Conservation (phyloP, 2,113 vertebrate species). For the Gila orcuttii region DNA sequence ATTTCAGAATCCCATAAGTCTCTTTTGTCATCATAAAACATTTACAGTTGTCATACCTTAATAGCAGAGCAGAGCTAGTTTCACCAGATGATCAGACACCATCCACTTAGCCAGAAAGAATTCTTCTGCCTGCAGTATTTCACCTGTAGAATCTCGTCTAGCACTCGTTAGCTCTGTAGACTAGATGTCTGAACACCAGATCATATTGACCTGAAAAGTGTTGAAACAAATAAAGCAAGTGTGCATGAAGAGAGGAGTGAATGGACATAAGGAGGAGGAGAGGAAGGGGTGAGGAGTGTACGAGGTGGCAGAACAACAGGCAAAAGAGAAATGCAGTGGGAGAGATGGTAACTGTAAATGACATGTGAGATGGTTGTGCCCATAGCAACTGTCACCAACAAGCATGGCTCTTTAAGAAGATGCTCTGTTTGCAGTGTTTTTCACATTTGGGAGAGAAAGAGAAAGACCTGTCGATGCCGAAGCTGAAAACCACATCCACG, state of each 20-base stretch:
- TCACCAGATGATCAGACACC: constrained; percentile 22
- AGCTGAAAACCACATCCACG: not conserved
- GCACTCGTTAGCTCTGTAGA: not conserved
- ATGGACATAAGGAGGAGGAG: constrained; percentile 2
- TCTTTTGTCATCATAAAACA: not conserved
- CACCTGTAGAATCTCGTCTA: constrained; percentile 8
- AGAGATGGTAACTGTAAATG: constrained; percentile 46
- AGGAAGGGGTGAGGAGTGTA: not conserved
- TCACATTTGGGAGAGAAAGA: not conserved
- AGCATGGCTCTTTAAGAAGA: constrained; percentile 40
- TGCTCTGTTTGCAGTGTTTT: constrained; percentile 31
- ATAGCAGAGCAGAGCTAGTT: constrained; percentile 10
- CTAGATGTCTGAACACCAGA: constrained; percentile 26
- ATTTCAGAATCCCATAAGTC: not conserved
- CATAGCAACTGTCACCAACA: constrained; percentile 56
- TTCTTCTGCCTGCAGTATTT: constrained; percentile 23
- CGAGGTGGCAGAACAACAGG: constrained; percentile 21
- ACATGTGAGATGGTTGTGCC: constrained; percentile 50
- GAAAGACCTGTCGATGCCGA: not conserved
- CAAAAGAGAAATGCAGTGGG: constrained; percentile 31
- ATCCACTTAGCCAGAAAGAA: constrained; percentile 44
- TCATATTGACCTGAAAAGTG: constrained; percentile 37
- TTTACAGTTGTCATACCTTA: not conserved
- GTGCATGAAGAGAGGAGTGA: not conserved
- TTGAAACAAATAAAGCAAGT: not conserved